Base-by-base conservation (phyloP, 2,113 vertebrate genomes). In the Poicephalus meyeri region DNA sequence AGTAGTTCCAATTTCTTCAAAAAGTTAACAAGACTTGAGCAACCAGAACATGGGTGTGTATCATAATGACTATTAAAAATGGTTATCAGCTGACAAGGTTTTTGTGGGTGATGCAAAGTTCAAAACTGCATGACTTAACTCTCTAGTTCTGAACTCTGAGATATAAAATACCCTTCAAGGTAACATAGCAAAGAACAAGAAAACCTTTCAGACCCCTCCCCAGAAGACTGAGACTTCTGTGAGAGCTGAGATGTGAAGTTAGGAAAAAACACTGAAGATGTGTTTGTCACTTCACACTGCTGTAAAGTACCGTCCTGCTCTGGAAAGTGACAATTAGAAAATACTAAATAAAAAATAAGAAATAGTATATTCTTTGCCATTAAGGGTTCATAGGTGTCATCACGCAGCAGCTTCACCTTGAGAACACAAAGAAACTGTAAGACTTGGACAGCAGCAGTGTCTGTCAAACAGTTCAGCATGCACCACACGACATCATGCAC, bases 401-500 rank as follows among this genome's bases (percentile, higher is more conserved):
- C 6, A 86, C 42, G 60, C 37, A 74, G 24, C 10, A 68, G 7
- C 39, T 83, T 88, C 61, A 7, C 50, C 52, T 70, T 25, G 42
- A 55, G 10, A 70, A 65, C 10, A 24, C 17, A 47, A 69, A 70
- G 3, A 41, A 83, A 53, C 31, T 28, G 6, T 3, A 16, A 46
- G 33, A 64, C 7, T 26, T 42, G 9, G 60, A 77, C 26, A 33
- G 18, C 17, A 80, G 21, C 33, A 50, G 17, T 11, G 42, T 33
- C 19, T 70, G 24, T 31, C 68, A 61, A 58, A 66, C 12, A 80
- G 23, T 52, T 83, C 53, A 63, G 21, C 0, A 3, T 20, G 25
- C 16, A 53, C 61, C 33, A 9, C 7, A 21, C 5, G 12, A 19
- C 2, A 0, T 15, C 0, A 0, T 41, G 12, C 31, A 35, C 47